Evolutionary conservation across 2,888 invertebrate genomes (phyloP).

Genomic region (Ethmia dodecea): DNA sequence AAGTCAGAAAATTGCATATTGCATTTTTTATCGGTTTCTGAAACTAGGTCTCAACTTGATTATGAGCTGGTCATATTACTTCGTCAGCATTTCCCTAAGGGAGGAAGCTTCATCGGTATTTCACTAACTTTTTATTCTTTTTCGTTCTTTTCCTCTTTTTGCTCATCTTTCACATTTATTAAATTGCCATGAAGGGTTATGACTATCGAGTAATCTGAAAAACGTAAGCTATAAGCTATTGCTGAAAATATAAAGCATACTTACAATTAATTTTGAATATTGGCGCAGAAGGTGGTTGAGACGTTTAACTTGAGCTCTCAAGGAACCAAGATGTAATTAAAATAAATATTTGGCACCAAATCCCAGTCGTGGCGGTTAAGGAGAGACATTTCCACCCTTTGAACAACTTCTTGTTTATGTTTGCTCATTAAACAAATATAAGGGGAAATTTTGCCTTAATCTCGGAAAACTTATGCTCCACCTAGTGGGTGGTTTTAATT

Average conservation of each 20-base stretch:
- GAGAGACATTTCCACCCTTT: conserved; percentile 71
- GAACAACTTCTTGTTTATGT: conserved; percentile 74
- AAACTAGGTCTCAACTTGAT: conserved; percentile 44
- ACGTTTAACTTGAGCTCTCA: conserved; percentile 57
- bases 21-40: conserved; percentile 28
- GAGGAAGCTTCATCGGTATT: conserved; percentile 35
- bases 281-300: conserved; percentile 33
- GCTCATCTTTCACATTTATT: not conserved
- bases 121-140: conserved; percentile 22
- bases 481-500: no score
- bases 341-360: conserved; percentile 75
- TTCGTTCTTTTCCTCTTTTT: not conserved
- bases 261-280: conserved; percentile 47
- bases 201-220: not conserved
- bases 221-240: not conserved
- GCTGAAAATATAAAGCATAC: conserved; percentile 6
- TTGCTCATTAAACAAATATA: conserved; percentile 73
- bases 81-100: conserved; percentile 40
- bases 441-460: conserved; percentile 61
- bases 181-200: not conserved
- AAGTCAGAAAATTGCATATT: conserved; percentile 32
- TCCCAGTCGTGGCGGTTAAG: conserved; percentile 69
- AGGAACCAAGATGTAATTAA: conserved; percentile 69
- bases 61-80: conserved; percentile 44
- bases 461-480: conserved; percentile 45